Conservation (phyloP, 2,113 vertebrate species). For the Sardina pilchardus region DNA sequence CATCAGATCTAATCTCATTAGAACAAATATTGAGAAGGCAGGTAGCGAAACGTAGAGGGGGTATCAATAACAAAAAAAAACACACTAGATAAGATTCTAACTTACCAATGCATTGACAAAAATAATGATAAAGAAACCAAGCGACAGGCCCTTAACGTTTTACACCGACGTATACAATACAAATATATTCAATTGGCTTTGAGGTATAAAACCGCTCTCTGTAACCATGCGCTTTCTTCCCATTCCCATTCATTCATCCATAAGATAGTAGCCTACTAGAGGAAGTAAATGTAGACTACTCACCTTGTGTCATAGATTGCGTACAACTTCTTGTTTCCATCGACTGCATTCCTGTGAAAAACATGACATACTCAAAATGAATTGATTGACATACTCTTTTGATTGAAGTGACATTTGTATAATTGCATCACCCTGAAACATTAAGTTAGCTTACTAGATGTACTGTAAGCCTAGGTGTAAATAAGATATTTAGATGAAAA, state of each 20-base stretch:
- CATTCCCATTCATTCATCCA: background rate
- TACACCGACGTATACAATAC: background rate
- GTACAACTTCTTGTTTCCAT: slow-evolving; percentile 89
- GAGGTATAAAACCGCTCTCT: too few species aligned
- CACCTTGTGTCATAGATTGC: slow-evolving; percentile 93
- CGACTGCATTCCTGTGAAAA: slow-evolving; percentile 87
- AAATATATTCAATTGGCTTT: too few species aligned
- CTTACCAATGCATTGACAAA: too few species aligned
- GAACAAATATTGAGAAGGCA: too few species aligned
- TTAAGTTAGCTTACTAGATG: background rate
- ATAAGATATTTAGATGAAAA: background rate
- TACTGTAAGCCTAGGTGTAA: too few species aligned
- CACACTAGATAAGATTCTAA: too few species aligned
- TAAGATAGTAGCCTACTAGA: background rate
- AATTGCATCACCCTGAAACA: background rate
- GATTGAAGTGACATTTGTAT: too few species aligned
- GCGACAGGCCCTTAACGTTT: background rate
- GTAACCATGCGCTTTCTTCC: too few species aligned
- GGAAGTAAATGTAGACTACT: slow-evolving; percentile 47
- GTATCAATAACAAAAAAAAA: too few species aligned
- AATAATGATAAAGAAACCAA: too few species aligned
- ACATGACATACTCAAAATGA: slow-evolving; percentile 36
- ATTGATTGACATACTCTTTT: background rate
- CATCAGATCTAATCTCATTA: too few species aligned
- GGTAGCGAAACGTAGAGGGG: too few species aligned